phyloP scores from a whole-genome alignment of 2,113 vertebrate species.

The Gallinago undulata region DNA sequence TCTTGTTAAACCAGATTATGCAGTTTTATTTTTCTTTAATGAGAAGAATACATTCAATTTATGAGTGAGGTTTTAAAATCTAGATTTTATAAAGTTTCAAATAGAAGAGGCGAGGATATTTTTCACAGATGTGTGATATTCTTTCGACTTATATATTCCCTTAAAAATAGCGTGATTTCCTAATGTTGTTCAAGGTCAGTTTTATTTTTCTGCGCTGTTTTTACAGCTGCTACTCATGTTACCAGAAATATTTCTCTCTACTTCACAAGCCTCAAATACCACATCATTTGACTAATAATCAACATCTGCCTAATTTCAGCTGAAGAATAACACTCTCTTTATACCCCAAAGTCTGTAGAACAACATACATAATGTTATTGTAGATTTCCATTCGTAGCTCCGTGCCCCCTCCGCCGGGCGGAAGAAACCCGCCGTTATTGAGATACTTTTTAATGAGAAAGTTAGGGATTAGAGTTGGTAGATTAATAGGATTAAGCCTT shows the following conservation, averaged over 20 bases:
- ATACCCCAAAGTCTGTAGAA: background rate
- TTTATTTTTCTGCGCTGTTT: slow-evolving; percentile 43
- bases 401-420: background rate
- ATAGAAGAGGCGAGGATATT: background rate
- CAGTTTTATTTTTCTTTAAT: background rate
- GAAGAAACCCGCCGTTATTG: background rate
- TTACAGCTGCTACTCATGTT: slow-evolving; percentile 56
- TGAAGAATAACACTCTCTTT: slow-evolving; percentile 44
- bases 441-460: slow-evolving; percentile 23
- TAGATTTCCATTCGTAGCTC: background rate
- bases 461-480: background rate
- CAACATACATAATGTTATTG: slow-evolving; percentile 23
- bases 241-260: slow-evolving; percentile 42
- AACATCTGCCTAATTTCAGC: slow-evolving; percentile 58
- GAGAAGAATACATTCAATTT: background rate
- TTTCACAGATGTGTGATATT: background rate
- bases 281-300: slow-evolving; percentile 44
- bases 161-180: background rate
- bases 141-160: slow-evolving; percentile 4
- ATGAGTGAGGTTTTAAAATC: background rate
- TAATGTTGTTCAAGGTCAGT: slow-evolving; percentile 9
- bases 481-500: slow-evolving; percentile 49
- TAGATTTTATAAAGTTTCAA: background rate
- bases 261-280: slow-evolving; percentile 48
- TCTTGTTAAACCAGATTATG: background rate